phyloP scores from a whole-genome alignment of 2,888 invertebrate species.

The Chydorus sphaericus region DNA sequence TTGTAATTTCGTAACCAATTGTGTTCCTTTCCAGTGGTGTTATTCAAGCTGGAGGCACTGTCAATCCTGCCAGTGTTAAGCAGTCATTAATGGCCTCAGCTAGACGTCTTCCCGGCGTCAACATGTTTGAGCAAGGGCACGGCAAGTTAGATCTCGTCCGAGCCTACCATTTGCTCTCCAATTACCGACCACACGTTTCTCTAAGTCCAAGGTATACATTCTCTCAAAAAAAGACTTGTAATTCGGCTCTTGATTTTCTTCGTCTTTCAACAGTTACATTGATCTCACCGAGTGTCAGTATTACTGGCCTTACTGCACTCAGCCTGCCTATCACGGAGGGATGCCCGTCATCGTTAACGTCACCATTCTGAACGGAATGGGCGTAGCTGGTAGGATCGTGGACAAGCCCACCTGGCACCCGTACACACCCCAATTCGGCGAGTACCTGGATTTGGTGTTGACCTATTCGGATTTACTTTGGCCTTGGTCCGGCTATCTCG shows the following conservation, averaged over 20 bases:
- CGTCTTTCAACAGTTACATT: slow-evolving; percentile 48
- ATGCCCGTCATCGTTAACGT: slow-evolving; percentile 83
- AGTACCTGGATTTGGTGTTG: slow-evolving; percentile 59
- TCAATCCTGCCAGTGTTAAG: slow-evolving; percentile 89
- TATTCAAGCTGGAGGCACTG: slow-evolving; percentile 36
- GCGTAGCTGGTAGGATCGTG: slow-evolving; percentile 67
- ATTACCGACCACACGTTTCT: slow-evolving; percentile 51
- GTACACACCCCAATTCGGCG: slow-evolving; percentile 62
- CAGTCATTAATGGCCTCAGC: slow-evolving; percentile 89
- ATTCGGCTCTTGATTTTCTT: not conserved
- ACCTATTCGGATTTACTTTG: slow-evolving; percentile 67
- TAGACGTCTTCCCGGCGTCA: slow-evolving; percentile 61
- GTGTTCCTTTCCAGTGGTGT: slow-evolving; percentile 29
- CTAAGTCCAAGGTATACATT: slow-evolving; percentile 31
- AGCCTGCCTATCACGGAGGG: slow-evolving; percentile 75
- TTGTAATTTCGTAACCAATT: not conserved
- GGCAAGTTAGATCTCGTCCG: slow-evolving; percentile 81
- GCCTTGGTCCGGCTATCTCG: slow-evolving; percentile 96
- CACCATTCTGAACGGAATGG: slow-evolving; percentile 84
- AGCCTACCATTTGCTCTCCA: slow-evolving; percentile 52
- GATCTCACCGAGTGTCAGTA: slow-evolving; percentile 90
- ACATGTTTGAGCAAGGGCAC: slow-evolving; percentile 96
- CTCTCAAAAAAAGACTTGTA: not conserved
- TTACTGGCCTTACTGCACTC: slow-evolving; percentile 98
- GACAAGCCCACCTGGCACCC: slow-evolving; percentile 73